Conservation (phyloP, 1,140 invertebrate genomes). For the Dinothrombium tinctorium region DNA sequence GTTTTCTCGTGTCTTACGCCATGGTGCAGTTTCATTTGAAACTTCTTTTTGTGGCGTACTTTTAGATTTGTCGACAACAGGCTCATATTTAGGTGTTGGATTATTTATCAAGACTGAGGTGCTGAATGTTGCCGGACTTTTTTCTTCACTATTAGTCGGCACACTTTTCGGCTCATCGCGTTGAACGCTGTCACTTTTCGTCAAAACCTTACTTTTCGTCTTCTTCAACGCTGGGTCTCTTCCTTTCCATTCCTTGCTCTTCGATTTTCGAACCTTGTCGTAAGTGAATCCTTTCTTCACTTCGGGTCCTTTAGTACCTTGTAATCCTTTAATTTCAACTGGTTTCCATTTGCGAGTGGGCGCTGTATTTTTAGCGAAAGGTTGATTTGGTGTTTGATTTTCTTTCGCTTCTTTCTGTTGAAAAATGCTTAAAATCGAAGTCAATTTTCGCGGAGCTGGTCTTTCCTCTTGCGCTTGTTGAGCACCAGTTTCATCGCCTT, state of each 20-base stretch:
- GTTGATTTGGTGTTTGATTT: neutral
- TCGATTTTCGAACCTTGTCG: neutral
- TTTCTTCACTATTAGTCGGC: no score
- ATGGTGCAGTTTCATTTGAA: no score
- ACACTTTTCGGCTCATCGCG: no score
- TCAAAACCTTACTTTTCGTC: no score
- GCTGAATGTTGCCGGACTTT: no score
- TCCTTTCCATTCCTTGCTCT: neutral
- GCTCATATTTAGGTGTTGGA: no score
- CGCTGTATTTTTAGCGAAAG: neutral
- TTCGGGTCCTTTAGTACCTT: neutral
- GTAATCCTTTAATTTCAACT: constrained; percentile 1
- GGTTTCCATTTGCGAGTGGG: constrained; percentile 1
- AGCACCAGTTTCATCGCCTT: neutral
- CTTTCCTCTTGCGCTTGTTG: neutral
- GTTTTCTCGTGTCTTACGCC: no score
- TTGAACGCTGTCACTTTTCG: no score
- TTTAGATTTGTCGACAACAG: no score
- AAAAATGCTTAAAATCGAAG: neutral
- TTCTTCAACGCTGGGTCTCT: neutral
- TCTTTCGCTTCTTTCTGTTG: neutral
- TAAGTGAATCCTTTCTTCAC: neutral
- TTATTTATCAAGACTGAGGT: no score
- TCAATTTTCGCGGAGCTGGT: neutral
- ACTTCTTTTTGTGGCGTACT: no score